Evolutionary conservation across 2,797 vertebrate genomes (phyloP).

Genomic region (Trachurus trachurus): DNA sequence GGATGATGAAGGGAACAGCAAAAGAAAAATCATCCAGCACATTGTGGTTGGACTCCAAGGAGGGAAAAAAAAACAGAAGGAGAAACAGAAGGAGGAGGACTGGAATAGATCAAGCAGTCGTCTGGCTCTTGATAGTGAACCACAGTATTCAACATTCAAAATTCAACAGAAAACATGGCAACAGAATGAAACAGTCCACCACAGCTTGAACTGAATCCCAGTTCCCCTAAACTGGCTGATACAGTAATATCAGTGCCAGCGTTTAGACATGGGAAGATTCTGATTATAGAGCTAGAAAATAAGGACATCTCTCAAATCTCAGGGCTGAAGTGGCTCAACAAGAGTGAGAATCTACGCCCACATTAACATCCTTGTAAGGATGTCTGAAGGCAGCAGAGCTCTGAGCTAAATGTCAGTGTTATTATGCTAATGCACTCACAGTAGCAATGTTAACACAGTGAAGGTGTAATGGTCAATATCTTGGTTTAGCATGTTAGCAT

Average conservation of each 20-base stretch:
- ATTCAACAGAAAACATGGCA: constrained; percentile 68
- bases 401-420: not conserved
- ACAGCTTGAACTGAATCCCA: constrained; percentile 67
- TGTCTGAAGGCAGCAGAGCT: not conserved
- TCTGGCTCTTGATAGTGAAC: constrained; percentile 65
- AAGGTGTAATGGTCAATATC: not conserved
- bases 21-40: constrained; percentile 34
- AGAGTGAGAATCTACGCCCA: not conserved
- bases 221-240: constrained; percentile 50
- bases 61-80: constrained; percentile 62
- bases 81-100: constrained; percentile 71
- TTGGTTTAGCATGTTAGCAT: not conserved
- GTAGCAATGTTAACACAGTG: not conserved
- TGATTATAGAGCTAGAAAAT: constrained; percentile 39
- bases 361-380: not conserved
- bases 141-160: constrained; percentile 48
- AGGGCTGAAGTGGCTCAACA: constrained; percentile 9
- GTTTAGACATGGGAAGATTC: constrained; percentile 51
- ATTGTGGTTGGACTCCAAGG: constrained; percentile 20
- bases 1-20: constrained; percentile 16
- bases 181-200: constrained; percentile 71
- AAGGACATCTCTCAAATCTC: constrained; percentile 32
- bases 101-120: constrained; percentile 68
- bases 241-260: constrained; percentile 47
- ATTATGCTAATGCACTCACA: not conserved